Base-by-base conservation (phyloP, 2,888 invertebrate genomes). In the Gymnoscelis rufifasciata region DNA sequence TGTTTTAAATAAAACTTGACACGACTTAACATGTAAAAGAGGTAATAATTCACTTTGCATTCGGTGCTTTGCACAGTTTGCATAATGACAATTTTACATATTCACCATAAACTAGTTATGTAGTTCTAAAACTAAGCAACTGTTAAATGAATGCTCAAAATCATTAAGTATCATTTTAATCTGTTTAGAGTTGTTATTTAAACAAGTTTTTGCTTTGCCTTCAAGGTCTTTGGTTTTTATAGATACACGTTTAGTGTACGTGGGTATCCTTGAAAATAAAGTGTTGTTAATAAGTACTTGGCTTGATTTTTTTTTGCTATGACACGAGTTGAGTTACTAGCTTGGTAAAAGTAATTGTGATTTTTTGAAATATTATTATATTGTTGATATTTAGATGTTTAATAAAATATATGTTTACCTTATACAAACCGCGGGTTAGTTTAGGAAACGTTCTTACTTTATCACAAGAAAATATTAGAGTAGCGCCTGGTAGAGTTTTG, bases 141-240 rank as follows among this genome's bases (percentile, higher is more conserved):
- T 47, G 43, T 47, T 52, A 51, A 54, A 45, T 50, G 44, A 43
- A 47, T 51, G 43, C 35, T 45, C 24, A 38, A 29, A 38, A 52
- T 52, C 43, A 48, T 56, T 54, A 43, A 52, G 39, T 54, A n/a
- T 48, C 38, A 49, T 48, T 56, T 43, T 55, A 56, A 59, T 54
- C 56, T 62, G 48, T 51, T 52, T 54, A 49, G 40, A 52, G 54
- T 62, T 64, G 59, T 63, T 64, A 56, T 62, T 61, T 61, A 59
- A 66, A 66, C 67, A 60, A 63, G 67, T 66, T 68, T 64, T 66
- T 62, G 54, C 54, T 50, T 47, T 50, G 35, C 19, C 35, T 53
- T 51, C 66, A 67, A 69, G 68, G 71, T 62, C 64, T 53, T 47
- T 45, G 40, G 47, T 52, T 53, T 61, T 52, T 45, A 58, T 62